Evolutionary conservation across 2,797 vertebrate species (phyloP).

Genomic region (Tapera naevia): DNA sequence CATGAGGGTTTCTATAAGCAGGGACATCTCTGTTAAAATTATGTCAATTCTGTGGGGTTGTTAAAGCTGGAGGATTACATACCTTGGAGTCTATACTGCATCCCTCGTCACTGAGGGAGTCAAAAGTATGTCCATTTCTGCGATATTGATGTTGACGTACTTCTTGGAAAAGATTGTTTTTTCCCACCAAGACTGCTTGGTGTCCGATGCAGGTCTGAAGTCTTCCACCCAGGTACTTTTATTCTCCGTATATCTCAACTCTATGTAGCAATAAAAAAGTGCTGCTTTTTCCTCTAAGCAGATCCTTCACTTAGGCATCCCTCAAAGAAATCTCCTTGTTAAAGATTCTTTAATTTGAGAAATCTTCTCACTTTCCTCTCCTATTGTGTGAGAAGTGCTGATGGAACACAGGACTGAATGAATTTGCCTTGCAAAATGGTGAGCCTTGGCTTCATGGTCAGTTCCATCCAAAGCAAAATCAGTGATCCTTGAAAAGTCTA

Average conservation of each 20-base stretch:
- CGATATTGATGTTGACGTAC: not conserved
- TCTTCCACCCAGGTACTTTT: not conserved
- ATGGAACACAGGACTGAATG: not conserved
- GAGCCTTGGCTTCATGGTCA: not conserved
- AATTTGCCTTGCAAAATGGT: not conserved
- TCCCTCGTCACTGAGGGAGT: not conserved
- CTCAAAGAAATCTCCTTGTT: not conserved
- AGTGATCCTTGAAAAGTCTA: not conserved
- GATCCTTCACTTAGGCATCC: not conserved
- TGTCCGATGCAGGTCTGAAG: not conserved
- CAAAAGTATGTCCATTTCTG: not conserved
- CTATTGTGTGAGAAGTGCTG: not conserved
- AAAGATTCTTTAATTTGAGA: not conserved
- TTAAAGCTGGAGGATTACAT: not conserved
- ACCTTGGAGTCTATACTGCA: not conserved
- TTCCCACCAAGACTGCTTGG: not conserved
- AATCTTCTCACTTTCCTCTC: not conserved
- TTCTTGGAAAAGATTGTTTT: not conserved
- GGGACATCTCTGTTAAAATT: not conserved
- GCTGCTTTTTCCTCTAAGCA: not conserved
- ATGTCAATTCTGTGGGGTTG: not conserved
- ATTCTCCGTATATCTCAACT: not conserved
- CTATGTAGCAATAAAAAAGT: not conserved
- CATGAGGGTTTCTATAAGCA: not conserved
- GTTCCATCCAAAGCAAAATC: not conserved